phyloP scores from a whole-genome alignment of 2,888 invertebrate species.

The Nomada fabriciana region DNA sequence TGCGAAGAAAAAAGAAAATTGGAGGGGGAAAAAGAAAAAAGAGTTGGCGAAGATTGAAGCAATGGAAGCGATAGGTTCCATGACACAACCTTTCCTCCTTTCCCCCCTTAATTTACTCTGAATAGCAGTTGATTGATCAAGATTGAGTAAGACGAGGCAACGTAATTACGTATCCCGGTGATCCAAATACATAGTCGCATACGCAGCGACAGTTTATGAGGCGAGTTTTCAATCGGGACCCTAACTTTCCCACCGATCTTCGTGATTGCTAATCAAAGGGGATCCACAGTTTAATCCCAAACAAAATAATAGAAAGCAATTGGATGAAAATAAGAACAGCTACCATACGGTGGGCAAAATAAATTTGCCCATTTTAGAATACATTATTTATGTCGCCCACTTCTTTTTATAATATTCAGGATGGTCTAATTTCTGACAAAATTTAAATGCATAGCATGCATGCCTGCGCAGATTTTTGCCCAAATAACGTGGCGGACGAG shows the following conservation, averaged over 20 bases:
- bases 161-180: slow-evolving; percentile 62
- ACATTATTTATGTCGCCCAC: slow-evolving; percentile 17
- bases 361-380: background rate
- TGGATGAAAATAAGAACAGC: background rate
- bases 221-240: slow-evolving; percentile 46
- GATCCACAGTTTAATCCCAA: slow-evolving; percentile 21
- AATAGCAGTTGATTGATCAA: slow-evolving; percentile 74
- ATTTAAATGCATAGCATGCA: slow-evolving; percentile 33
- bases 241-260: slow-evolving; percentile 33
- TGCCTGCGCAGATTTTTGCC: slow-evolving; percentile 45
- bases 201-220: slow-evolving; percentile 27
- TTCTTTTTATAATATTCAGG: slow-evolving; percentile 2
- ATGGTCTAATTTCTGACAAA: slow-evolving; percentile 41
- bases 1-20: background rate
- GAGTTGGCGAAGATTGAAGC: slow-evolving; percentile 19
- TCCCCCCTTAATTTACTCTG: slow-evolving; percentile 67
- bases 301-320: background rate
- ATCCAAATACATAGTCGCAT: slow-evolving; percentile 44
- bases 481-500: slow-evolving; percentile 22
- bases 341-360: slow-evolving; percentile 6
- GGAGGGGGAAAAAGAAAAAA: background rate
- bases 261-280: slow-evolving; percentile 32
- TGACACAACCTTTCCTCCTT: slow-evolving; percentile 41
- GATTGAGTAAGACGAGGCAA: slow-evolving; percentile 68
- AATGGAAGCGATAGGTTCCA: slow-evolving; percentile 51